Evolutionary conservation across 2,113 vertebrate species (phyloP).

Genomic region (Pelusios castaneus): DNA sequence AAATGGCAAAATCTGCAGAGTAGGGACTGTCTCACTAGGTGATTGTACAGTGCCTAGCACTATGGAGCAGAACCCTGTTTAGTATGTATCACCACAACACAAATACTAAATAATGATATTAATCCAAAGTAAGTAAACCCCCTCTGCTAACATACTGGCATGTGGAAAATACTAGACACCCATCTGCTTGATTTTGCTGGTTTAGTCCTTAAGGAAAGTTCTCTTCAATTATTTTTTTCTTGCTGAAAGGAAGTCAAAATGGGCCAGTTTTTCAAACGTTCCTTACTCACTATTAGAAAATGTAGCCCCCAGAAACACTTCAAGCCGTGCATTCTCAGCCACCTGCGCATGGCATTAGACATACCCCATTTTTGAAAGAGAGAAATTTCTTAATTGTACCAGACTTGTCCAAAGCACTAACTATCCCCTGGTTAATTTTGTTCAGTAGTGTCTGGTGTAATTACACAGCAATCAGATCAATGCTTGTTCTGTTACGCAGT

Average conservation of each 20-base stretch:
- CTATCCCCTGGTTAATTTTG: background rate
- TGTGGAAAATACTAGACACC: background rate
- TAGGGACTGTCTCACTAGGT: background rate
- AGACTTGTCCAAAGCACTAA: background rate
- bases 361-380: background rate
- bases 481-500: background rate
- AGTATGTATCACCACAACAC: background rate
- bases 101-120: background rate
- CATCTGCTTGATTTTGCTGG: background rate
- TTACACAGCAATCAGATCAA: background rate
- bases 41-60: background rate
- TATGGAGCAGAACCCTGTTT: background rate
- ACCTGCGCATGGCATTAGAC: background rate
- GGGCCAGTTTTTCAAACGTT: background rate
- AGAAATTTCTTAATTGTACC: constrained; percentile 16
- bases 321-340: background rate
- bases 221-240: background rate
- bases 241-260: background rate
- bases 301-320: background rate
- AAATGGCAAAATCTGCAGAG: background rate
- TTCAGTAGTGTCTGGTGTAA: background rate
- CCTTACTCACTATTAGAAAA: background rate
- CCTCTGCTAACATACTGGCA: constrained; percentile 4
- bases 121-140: background rate
- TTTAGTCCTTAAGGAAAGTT: constrained; percentile 10